Evolutionary conservation across 2,888 invertebrate genomes (phyloP).

Genomic region (Rotaria macrura): DNA sequence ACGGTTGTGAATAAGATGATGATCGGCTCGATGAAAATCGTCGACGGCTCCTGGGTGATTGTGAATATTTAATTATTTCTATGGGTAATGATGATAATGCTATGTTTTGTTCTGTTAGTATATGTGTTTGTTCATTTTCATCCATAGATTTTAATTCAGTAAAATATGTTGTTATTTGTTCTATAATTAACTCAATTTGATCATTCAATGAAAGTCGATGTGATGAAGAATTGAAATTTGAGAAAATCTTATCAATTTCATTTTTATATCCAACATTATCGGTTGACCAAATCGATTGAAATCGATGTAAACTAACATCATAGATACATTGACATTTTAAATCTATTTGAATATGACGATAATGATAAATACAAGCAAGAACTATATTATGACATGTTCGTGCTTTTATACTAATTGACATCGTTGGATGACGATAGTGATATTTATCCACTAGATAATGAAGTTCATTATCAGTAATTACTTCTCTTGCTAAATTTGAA

Average conservation of each 20-base stretch:
- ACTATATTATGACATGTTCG: not conserved
- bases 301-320: not conserved
- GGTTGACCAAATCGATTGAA: not conserved
- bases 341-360: not conserved
- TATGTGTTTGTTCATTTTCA: not conserved
- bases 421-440: not conserved
- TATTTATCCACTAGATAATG: not conserved
- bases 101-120: not conserved
- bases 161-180: not conserved
- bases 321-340: not conserved
- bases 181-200: not conserved
- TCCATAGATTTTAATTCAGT: not conserved
- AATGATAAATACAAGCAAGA: not conserved
- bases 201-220: not conserved
- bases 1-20: not conserved
- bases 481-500: not conserved
- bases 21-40: not conserved
- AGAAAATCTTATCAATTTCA: not conserved
- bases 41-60: not conserved
- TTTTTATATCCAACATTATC: not conserved
- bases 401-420: not conserved
- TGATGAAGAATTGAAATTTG: not conserved
- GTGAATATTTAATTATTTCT: not conserved
- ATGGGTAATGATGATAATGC: not conserved
- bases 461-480: not conserved